Evolutionary conservation across 2,113 vertebrate genomes (phyloP).

Genomic region (Tamias sibiricus): DNA sequence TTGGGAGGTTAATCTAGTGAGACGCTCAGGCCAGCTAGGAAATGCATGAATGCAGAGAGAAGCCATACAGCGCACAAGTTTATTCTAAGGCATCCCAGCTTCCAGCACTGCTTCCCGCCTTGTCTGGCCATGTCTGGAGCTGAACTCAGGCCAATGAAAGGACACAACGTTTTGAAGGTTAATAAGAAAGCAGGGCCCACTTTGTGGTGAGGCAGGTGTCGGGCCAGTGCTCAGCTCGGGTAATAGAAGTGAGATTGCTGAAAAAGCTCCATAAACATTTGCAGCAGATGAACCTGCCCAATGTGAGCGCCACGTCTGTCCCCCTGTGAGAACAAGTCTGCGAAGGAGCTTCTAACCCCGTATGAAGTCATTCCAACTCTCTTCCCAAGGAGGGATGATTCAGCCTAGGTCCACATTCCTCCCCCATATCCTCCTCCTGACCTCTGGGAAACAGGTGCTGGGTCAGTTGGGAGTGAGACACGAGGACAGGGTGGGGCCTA

Average conservation of each 20-base stretch:
- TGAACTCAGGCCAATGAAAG: not conserved
- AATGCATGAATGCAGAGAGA: not conserved
- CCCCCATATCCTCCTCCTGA: not conserved
- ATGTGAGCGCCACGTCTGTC: not conserved
- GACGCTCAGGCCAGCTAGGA: not conserved
- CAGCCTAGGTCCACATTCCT: not conserved
- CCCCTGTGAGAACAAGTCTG: slow-evolving; percentile 11
- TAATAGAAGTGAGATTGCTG: not conserved
- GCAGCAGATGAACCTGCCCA: not conserved
- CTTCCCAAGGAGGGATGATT: slow-evolving; percentile 18
- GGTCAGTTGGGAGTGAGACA: not conserved
- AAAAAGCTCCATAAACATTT: not conserved
- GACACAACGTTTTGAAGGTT: not conserved
- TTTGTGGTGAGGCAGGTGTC: not conserved
- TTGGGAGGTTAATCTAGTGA: not conserved
- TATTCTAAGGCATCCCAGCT: not conserved
- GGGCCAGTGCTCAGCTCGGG: not conserved
- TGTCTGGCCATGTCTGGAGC: not conserved
- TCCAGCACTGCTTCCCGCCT: not conserved
- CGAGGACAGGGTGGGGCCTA: not conserved
- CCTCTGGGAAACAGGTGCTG: not conserved
- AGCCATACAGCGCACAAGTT: not conserved
- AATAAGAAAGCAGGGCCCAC: not conserved
- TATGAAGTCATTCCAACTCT: slow-evolving; percentile 1
- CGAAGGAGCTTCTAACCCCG: not conserved